These are phyloP conservation scores for Manis crassicaudata DNA, from an alignment of 2,797 vertebrate species.

Conservation along the genomic window DNA sequence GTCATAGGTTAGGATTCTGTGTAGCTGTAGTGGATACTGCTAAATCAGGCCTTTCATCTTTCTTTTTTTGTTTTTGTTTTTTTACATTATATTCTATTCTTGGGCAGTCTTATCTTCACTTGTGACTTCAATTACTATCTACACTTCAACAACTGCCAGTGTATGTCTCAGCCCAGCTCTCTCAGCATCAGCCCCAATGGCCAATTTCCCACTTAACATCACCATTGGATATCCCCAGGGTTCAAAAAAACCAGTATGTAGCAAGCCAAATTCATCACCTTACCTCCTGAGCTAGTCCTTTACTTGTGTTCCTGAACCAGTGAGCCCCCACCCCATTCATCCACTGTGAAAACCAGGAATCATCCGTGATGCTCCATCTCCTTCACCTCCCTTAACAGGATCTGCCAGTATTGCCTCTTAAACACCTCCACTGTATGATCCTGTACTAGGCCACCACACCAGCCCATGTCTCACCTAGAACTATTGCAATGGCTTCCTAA, in stretches of 20 bases:
- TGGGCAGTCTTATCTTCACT: constrained; percentile 44
- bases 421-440: background rate
- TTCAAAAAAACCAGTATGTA: background rate
- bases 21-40: constrained; percentile 20
- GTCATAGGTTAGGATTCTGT: constrained; percentile 38
- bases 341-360: background rate
- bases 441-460: background rate
- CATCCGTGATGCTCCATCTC: background rate
- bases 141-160: constrained; percentile 12
- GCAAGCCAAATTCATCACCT: background rate
- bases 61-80: background rate
- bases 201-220: constrained; percentile 35
- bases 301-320: background rate
- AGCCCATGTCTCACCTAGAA: background rate
- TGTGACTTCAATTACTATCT: constrained; percentile 48
- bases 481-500: background rate
- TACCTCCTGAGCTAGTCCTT: background rate
- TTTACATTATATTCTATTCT: constrained; percentile 53
- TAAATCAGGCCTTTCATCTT: constrained; percentile 6
- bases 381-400: background rate
- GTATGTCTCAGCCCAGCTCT: constrained; percentile 19
- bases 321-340: background rate
- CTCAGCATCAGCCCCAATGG: background rate
- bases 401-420: background rate
- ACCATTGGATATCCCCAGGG: background rate